Percentiles rank a stretch among this genome's conserved stretches.
phyloP scores from a whole-genome alignment of 2,113 vertebrate genomes.

The Xiphophorus maculatus region DNA sequence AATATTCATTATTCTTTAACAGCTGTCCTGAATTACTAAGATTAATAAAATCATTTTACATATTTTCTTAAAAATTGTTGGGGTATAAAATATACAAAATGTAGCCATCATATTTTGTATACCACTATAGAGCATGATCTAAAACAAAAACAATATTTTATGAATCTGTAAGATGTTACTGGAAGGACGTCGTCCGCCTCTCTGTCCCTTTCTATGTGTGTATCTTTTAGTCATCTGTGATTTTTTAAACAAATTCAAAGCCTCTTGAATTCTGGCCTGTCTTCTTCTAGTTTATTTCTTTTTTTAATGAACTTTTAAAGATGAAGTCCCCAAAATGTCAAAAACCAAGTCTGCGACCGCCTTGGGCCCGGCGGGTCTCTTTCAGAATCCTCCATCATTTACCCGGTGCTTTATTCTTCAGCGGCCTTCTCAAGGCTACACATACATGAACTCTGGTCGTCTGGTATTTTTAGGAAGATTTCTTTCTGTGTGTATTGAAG shows the following conservation, averaged over 20 bases:
- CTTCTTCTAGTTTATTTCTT: too few species aligned
- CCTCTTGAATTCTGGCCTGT: too few species aligned
- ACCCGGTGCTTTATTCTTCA: not conserved
- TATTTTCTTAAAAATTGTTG: not conserved
- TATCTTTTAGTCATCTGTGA: not conserved
- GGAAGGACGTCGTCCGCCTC: not conserved
- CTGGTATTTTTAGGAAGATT: not conserved
- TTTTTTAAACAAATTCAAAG: too few species aligned
- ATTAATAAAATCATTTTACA: not conserved
- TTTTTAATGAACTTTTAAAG: too few species aligned
- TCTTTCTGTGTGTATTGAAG: slow-evolving; percentile 8
- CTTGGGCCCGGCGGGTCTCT: not conserved
- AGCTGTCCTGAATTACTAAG: not conserved
- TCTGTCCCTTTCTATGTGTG: not conserved
- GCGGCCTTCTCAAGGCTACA: too few species aligned
- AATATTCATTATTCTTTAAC: not conserved
- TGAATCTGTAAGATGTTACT: not conserved
- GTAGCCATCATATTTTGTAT: not conserved
- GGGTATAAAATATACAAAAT: not conserved
- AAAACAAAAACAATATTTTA: not conserved
- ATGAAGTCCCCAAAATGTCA: too few species aligned
- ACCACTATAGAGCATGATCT: too few species aligned
- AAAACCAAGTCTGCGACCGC: too few species aligned
- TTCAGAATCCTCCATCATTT: not conserved
- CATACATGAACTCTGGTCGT: not conserved